Base-by-base conservation (phyloP, 1,140 invertebrate genomes). In the Meloidogyne chitwoodi region DNA sequence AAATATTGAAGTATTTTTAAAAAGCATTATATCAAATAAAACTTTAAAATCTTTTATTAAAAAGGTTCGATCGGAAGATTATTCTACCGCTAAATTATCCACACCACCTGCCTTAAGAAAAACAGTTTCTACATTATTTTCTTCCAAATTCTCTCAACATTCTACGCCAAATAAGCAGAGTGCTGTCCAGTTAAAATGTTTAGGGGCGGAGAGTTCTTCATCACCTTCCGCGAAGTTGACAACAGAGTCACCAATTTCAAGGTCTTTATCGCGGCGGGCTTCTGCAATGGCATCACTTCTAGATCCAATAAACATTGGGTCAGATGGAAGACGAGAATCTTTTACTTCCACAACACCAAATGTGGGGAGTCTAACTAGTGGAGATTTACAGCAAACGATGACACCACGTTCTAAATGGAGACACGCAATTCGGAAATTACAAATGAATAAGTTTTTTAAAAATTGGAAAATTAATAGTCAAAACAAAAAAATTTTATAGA, bases 371-470 rank as follows among this genome's bases (percentile, higher is more conserved):
- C 34, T 22, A 27, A 62, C 41, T n/a, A 61, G 29, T 19, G n/a
- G 48, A 14, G 24, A 63, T 48, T 2, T 34, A 48, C 41, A 72
- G 48, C 70, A 38, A 34, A 26, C 27, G 22, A 48, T 72, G 70
- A 63, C 70, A 27, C 34, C 70, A 10, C 70, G 64, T 10, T 31
- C 67, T 1, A 80, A 79, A 74, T 83, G 82, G 82, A 68, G 74
- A 24, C 56, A 71, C 1, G 81, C 81, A 5, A 71, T 80, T 65
- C 78, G 76, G 65, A 76, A 83, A 44, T 78, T 83, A 22, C 80
- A 83, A 41, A 79, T 79, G 65, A 83, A 83, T 64, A 83, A 83
- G 81, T 83, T 66, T 66, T 77, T 19, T 38, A 62, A 12, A 65
- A 0, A 27, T n/a, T n/a, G n/a, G n/a, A 38, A 38, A 64, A 64